Percentiles rank a stretch among this genome's conserved stretches.
Conservation (phyloP, 2,113 vertebrate genomes). For the Elgaria multicarinata region DNA sequence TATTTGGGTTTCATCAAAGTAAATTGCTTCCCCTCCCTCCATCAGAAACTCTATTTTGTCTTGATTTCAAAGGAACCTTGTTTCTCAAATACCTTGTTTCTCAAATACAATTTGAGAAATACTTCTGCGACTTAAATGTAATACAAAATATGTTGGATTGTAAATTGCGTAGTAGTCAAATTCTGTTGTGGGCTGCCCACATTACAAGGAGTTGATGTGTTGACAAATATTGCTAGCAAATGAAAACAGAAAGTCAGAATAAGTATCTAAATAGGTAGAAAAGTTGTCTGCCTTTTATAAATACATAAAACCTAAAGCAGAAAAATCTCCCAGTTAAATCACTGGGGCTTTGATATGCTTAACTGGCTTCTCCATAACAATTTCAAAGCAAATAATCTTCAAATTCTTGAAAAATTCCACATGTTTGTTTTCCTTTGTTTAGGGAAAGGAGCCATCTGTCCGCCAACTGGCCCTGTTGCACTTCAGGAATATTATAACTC, state of each 20-base stretch:
- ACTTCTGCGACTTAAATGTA: background rate
- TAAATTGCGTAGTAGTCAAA: background rate
- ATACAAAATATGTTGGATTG: too few relatives aligned
- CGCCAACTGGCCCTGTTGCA: slow-evolving; percentile 92
- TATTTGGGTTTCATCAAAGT: background rate
- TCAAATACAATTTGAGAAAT: background rate
- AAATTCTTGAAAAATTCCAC: background rate
- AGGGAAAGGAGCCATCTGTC: slow-evolving; percentile 88
- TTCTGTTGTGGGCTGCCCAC: background rate
- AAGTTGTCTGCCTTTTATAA: too few relatives aligned
- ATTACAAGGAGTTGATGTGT: background rate
- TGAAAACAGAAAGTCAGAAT: background rate
- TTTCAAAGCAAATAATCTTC: background rate
- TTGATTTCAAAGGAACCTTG: background rate
- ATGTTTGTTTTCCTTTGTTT: slow-evolving; percentile 33
- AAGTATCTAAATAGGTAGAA: background rate
- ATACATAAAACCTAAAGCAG: background rate
- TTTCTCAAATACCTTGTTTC: too few relatives aligned
- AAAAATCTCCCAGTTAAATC: background rate
- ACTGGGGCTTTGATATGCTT: background rate
- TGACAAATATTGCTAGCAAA: background rate
- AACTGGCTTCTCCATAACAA: background rate
- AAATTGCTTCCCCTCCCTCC: background rate
- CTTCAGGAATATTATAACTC: slow-evolving; percentile 92
- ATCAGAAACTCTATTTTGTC: background rate